These are phyloP conservation scores for Synaphobranchus kaupii DNA, from an alignment of 2,797 vertebrate genomes.

Conservation along the genomic window DNA sequence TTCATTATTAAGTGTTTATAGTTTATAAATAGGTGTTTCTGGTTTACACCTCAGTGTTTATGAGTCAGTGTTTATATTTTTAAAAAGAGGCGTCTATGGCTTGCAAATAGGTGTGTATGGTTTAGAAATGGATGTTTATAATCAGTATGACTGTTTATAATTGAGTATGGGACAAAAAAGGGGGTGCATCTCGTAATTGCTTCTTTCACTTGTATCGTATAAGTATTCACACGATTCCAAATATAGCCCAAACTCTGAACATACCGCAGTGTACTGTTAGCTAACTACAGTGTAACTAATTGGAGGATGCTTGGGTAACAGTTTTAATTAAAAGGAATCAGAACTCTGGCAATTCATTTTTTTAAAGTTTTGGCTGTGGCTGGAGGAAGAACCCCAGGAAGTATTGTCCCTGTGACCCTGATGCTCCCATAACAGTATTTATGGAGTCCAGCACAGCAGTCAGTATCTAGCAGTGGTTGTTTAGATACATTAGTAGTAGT, in stretches of 20 bases:
- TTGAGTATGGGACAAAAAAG: not conserved
- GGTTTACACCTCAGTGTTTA: too few relatives aligned
- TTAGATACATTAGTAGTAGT: too few relatives aligned
- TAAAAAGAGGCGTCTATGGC: too few relatives aligned
- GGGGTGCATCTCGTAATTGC: not conserved
- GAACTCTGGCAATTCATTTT: not conserved
- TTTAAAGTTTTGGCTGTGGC: not conserved
- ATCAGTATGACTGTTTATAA: too few relatives aligned
- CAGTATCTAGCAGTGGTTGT: too few relatives aligned
- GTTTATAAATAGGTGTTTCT: too few relatives aligned
- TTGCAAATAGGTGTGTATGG: too few relatives aligned
- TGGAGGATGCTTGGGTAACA: not conserved
- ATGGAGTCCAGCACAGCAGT: not conserved
- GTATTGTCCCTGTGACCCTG: not conserved
- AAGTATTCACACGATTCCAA: not conserved
- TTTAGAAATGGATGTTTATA: too few relatives aligned
- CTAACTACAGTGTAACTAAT: not conserved
- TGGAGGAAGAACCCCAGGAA: not conserved
- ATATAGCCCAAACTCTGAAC: not conserved
- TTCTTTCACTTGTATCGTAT: not conserved
- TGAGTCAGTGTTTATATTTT: too few relatives aligned
- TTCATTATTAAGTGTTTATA: too few relatives aligned
- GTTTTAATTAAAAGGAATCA: conserved; percentile 2
- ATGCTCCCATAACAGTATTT: not conserved
- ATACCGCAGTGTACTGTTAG: too few relatives aligned